Evolutionary conservation across 2,888 invertebrate species (phyloP), one percentile per base, ranked within the genome.

Genomic region (Amphipoea oculea): DNA sequence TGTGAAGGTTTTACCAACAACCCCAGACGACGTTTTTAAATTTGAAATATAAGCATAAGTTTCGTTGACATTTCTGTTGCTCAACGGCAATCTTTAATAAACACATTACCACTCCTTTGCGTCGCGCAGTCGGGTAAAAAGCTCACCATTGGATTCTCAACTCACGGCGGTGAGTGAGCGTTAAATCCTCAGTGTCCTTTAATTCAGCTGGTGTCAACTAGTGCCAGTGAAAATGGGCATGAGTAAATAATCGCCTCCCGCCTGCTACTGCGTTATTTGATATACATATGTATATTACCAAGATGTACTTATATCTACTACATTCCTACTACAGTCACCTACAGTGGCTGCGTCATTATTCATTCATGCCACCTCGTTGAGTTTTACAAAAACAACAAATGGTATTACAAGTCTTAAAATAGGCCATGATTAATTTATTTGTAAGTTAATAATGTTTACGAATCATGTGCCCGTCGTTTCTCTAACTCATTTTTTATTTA

Each of bases 381-480:
- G 66, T 68, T 63, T 70, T 80, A 65, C 69, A 81, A 84, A 89
- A 87, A 87, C 81, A 87, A 65, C 72, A 67, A 76, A 71, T 73
- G 66, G 45, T 65, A 63, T 54, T 71, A 69, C 57, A 57, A 57
- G 63, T 69, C 48, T n/a, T 76, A 73, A 57, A 57, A 57, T 63
- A 83, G 2, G 63, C 20, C 68, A 79, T 84, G 88, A 87, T 84
- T 84, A 87, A 86, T 89, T 76, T 79, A 48, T 72, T 65, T 70
- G 62, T 67, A 84, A 75, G 42, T 69, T 70, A 74, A 71, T 83
- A 60, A 77, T 87, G 72, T 78, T 79, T 68, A 70, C 74, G 57
- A 76, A 66, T 78, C 79, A 79, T 77, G 77, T 70, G 69, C 69
- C 45, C 17, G 66, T 12, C 20, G 63, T 57, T 74, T 73, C 40